phyloP scores from a whole-genome alignment of 2,888 invertebrate genomes.

The Leistus spinibarbis region DNA sequence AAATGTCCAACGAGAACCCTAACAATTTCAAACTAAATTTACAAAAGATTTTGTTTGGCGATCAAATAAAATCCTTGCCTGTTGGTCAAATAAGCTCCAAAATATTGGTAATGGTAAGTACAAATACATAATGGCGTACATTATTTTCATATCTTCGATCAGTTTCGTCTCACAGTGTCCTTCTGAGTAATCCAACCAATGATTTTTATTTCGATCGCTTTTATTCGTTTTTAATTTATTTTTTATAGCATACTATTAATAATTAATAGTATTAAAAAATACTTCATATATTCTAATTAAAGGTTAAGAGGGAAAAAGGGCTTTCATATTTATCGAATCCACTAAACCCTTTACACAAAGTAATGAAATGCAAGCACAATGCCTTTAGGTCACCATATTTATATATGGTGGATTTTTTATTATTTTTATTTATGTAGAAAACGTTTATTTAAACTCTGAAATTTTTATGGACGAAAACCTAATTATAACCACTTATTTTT shows the following conservation, averaged over 20 bases:
- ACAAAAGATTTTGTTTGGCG: background rate
- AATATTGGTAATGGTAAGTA: slow-evolving; percentile 92
- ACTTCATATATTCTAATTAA: too few relatives aligned
- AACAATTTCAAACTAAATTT: background rate
- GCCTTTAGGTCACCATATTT: too few relatives aligned
- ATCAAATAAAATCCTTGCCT: too few relatives aligned
- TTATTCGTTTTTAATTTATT: slow-evolving; percentile 58
- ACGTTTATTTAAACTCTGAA: too few relatives aligned
- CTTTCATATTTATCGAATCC: background rate
- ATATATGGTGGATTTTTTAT: too few relatives aligned
- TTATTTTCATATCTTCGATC: slow-evolving; percentile 79
- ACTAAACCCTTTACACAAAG: too few relatives aligned
- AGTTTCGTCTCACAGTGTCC: slow-evolving; percentile 73
- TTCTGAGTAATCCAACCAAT: slow-evolving; percentile 92
- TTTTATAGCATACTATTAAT: slow-evolving; percentile 58
- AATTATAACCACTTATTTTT: too few relatives aligned
- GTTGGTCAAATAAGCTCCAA: slow-evolving; percentile 97
- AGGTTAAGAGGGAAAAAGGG: too few relatives aligned
- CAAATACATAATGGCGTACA: slow-evolving; percentile 77
- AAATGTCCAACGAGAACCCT: slow-evolving; percentile 89
- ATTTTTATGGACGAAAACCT: too few relatives aligned
- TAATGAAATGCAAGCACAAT: too few relatives aligned
- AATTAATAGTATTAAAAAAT: too few relatives aligned
- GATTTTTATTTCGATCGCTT: slow-evolving; percentile 63
- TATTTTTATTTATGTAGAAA: too few relatives aligned